A percentile compares a stretch with the other conserved stretches of the same genome.
phyloP scores from a whole-genome alignment of 1,140 invertebrate genomes.

The Halesus radiatus region DNA sequence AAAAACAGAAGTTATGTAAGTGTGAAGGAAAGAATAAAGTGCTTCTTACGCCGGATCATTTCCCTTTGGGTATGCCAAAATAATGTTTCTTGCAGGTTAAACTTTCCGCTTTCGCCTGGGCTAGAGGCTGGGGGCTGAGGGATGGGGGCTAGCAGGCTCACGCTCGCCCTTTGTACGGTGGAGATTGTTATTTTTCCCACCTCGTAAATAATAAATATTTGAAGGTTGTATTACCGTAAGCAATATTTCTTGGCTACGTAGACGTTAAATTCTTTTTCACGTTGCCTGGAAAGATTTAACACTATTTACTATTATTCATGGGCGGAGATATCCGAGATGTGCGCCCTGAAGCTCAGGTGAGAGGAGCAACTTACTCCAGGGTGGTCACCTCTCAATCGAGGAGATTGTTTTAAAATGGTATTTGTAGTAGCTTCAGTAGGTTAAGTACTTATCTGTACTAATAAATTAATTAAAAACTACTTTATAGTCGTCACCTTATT shows the following conservation, averaged over 20 bases:
- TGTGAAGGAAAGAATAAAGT: slow-evolving; percentile 36
- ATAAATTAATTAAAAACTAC: no score
- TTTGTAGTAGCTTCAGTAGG: no score
- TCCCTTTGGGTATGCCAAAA: slow-evolving; percentile 36
- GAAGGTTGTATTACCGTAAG: slow-evolving; percentile 28
- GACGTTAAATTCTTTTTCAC: slow-evolving; percentile 30
- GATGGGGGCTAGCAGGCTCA: no score
- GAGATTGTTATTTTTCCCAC: slow-evolving; percentile 38
- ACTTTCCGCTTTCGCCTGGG: neutral
- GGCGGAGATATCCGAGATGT: neutral
- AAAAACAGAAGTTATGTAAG: slow-evolving; percentile 30
- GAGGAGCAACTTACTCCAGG: no score
- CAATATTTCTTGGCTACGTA: slow-evolving; percentile 25
- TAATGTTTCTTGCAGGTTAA: slow-evolving; percentile 24
- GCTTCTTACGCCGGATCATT: slow-evolving; percentile 25
- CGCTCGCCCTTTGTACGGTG: slow-evolving; percentile 10
- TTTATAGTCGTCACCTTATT: no score
- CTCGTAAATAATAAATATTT: slow-evolving; percentile 39
- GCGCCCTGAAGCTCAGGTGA: neutral
- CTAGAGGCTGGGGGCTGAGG: no score
- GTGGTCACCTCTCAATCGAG: no score
- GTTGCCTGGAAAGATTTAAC: slow-evolving; percentile 22
- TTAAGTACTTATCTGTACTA: no score
- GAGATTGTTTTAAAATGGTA: no score
- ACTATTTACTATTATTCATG: slow-evolving; percentile 24